phyloP scores from a whole-genome alignment of 2,888 invertebrate species.

The Geotrupes spiniger region DNA sequence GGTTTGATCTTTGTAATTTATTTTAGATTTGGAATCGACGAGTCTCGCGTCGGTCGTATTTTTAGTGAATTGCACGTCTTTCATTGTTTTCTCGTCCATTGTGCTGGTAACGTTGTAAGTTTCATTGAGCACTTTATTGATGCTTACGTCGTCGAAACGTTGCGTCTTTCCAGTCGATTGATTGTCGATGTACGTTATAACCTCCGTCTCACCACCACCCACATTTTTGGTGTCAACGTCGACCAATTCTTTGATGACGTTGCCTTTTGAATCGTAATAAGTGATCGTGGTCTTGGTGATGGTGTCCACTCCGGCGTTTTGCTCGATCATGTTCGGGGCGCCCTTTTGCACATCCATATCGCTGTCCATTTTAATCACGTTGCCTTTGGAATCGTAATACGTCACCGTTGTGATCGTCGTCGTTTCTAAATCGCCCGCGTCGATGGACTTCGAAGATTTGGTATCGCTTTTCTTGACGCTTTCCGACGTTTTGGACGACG shows the following conservation, averaged over 20 bases:
- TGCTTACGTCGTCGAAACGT: background rate
- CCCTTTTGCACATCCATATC: conserved; percentile 35
- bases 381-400: conserved; percentile 47
- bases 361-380: conserved; percentile 42
- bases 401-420: conserved; percentile 42
- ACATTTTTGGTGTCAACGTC: conserved; percentile 32
- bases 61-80: too few relatives aligned
- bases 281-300: conserved; percentile 43
- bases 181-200: background rate
- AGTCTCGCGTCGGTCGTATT: too few relatives aligned
- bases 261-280: conserved; percentile 47
- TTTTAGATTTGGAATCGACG: too few relatives aligned
- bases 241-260: conserved; percentile 41
- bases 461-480: too few relatives aligned
- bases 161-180: background rate
- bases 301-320: conserved; percentile 20
- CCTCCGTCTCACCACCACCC: background rate
- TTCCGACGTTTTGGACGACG: conserved; percentile 15
- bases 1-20: too few relatives aligned
- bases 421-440: conserved; percentile 27
- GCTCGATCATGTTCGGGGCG: background rate
- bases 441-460: conserved; percentile 14
- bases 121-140: background rate
- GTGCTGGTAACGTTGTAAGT: too few relatives aligned
- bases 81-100: too few relatives aligned